Base-by-base conservation (phyloP, 2,113 vertebrate genomes). In the Anser cygnoides region DNA sequence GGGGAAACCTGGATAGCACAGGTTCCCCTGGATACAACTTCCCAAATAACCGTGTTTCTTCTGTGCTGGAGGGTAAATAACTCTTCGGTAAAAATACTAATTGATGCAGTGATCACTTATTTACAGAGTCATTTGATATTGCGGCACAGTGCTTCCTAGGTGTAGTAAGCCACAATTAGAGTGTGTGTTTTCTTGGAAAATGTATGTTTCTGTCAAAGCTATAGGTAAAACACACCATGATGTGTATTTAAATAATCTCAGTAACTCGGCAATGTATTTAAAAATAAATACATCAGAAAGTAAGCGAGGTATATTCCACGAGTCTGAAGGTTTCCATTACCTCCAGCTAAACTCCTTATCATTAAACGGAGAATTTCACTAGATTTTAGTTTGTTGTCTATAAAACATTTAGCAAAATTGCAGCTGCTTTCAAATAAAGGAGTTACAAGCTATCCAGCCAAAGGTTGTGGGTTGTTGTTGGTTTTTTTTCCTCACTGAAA, bases 101-200 rank as follows among this genome's bases (percentile, higher is more conserved):
- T 35, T 59, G 63, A 37, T 46, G 63, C 50, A 80, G 37, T 79
- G 55, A 76, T 66, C 74, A 41, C 77, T 92, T 87, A 65, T 37
- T 93, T 84, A 71, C 31, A 84, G 20, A 74, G 37, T 25, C 66
- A 49, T 82, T 94, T 84, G 75, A 77, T 94, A 77, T 43, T 87
- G 77, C 74, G 81, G 49, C 13, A 39, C 43, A 59, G 65, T 44
- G 58, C 41, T 86, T 96, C 76, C 55, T 61, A 76, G 80, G 83
- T 88, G 35, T 37, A 65, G 72, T 46, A 41, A 96, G 62, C 20
- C 28, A 88, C 4, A 55, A 73, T 59, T 71, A 71, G 44, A 74
- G 23, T 52, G 62, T 65, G 18, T 10, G 10, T 61, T 78, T 90
- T 74, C 50, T 78, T 19, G 35, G 71, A 75, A 43, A 96, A 71